Evolutionary conservation across 1,140 invertebrate genomes (phyloP), one percentile per base, ranked within the genome.

Genomic region (Drosophila suzukii): DNA sequence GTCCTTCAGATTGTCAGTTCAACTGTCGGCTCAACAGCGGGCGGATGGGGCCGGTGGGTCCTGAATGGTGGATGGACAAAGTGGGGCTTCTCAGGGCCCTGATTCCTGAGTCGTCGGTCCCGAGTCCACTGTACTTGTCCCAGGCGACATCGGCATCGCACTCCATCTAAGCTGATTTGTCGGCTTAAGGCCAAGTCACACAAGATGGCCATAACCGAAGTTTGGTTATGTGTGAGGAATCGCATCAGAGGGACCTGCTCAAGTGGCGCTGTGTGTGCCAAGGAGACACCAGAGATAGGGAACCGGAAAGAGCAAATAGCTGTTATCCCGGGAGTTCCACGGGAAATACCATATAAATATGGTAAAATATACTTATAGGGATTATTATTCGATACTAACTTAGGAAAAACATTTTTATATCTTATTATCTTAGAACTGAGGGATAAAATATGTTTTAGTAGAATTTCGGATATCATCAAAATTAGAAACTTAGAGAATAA

Each of bases 1-100:
- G 70, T 85, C 79, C 75, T 86, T 75, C 82, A 88, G 86, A 82
- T 83, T 86, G 83, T 76, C 83, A 86, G 79, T 86, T 83, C 84
- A 83, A 86, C 86, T 86, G 83, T 88, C 83, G 75, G 83, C 84
- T 83, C 83, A 83, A 75, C 68, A 75, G 49, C 61, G 71, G 65
- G 5, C 38, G 36, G 32, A 60, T 38, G 34, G 6, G 6, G 34
- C 1, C 1, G 3, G 34, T 2, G 3, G 34, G 34, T 27, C 27
- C 27, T 4, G 1, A 27, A 27, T 27, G 34, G 6, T 5, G 41
- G 41, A 27, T 12, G 43, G 43, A 20, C 43, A 15, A 30, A 32
- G 27, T 50, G 24, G 46, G 13, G 20, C 49, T 17, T 15, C 17
- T 36, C 63, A 7, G 11, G 11, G 20, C 15, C 15, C 13, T 17